These are phyloP conservation scores for Cremastinae sp. DNA, from an alignment of 2,888 invertebrate genomes.

Conservation along the genomic window DNA sequence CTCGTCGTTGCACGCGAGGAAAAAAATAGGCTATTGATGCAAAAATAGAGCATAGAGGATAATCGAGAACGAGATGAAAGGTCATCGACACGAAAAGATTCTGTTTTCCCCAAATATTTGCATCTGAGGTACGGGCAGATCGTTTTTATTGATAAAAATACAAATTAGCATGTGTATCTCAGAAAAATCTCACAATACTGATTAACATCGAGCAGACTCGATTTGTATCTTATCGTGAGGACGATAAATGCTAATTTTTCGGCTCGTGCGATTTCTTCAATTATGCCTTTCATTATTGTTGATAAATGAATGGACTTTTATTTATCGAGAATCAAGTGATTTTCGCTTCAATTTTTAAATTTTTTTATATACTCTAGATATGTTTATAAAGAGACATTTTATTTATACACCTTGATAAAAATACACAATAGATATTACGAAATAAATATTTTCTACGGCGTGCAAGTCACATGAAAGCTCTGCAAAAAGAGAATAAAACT, in stretches of 20 bases:
- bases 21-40: slow-evolving; percentile 5
- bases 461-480: no score
- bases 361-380: no score
- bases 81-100: background rate
- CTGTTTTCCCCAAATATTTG: background rate
- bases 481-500: no score
- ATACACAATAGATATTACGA: no score
- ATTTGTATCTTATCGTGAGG: slow-evolving; percentile 37
- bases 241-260: slow-evolving; percentile 28
- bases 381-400: no score
- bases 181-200: slow-evolving; percentile 18
- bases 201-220: slow-evolving; percentile 7
- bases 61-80: no score
- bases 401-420: no score
- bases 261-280: slow-evolving; percentile 3
- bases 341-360: no score
- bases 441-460: no score
- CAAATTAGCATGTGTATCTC: slow-evolving; percentile 24
- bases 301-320: background rate
- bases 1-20: slow-evolving; percentile 13
- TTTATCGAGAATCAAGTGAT: slow-evolving; percentile 11
- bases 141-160: no score
- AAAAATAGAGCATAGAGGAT: background rate
- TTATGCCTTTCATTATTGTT: background rate
- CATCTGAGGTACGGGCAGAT: no score